These are phyloP conservation scores for Magallana nippona DNA, from an alignment of 2,888 invertebrate species.

Conservation along the genomic window DNA sequence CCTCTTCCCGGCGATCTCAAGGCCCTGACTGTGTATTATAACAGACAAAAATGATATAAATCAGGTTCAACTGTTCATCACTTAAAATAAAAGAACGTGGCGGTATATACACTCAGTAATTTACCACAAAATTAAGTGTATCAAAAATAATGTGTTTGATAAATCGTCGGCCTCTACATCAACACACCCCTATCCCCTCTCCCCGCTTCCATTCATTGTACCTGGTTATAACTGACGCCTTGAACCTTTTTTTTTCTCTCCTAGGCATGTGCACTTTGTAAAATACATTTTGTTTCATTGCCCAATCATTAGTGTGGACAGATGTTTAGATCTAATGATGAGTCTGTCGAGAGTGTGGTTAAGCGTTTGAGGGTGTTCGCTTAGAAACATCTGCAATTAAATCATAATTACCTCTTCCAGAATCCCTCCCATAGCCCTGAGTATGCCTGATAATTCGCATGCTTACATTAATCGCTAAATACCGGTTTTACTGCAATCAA, in stretches of 20 bases:
- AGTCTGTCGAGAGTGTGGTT: background rate
- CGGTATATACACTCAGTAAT: background rate
- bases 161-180: too few relatives aligned
- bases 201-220: too few relatives aligned
- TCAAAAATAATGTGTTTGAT: too few relatives aligned
- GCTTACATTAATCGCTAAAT: background rate
- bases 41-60: too few relatives aligned
- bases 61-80: too few relatives aligned
- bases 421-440: conserved; percentile 19
- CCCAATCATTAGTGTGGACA: conserved; percentile 18
- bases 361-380: background rate
- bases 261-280: background rate
- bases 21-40: too few relatives aligned
- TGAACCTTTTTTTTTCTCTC: background rate
- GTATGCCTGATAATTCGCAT: background rate
- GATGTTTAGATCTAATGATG: conserved; percentile 7
- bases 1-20: too few relatives aligned
- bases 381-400: conserved; percentile 22
- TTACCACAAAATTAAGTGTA: background rate
- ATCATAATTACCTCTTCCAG: background rate
- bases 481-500: background rate
- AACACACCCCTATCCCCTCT: too few relatives aligned
- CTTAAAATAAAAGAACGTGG: too few relatives aligned
- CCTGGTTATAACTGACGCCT: background rate
- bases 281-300: conserved; percentile 7